Evolutionary conservation across 2,797 vertebrate genomes (phyloP).

Genomic region (Danionella dracula): DNA sequence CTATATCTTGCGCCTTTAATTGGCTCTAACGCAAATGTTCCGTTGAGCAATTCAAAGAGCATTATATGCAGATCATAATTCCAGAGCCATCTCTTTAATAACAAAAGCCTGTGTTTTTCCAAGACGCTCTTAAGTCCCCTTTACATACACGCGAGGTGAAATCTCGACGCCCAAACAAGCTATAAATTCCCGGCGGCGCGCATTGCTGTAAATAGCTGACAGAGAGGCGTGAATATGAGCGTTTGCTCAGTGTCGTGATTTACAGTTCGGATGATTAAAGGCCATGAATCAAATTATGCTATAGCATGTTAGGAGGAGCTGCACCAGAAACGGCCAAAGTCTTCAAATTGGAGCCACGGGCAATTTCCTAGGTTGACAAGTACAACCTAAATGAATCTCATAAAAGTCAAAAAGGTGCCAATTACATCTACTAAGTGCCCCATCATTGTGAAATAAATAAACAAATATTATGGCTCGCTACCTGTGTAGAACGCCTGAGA

Average conservation of each 20-base stretch:
- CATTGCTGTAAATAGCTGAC: conserved; percentile 43
- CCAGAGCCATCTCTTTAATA: conserved; percentile 41
- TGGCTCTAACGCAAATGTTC: background rate
- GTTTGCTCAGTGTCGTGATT: conserved; percentile 72
- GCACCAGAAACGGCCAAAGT: conserved; percentile 57
- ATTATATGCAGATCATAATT: conserved; percentile 27
- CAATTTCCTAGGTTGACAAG: conserved; percentile 75
- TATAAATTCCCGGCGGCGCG: conserved; percentile 29
- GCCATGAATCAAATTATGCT: conserved; percentile 70
- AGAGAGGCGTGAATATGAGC: conserved; percentile 63
- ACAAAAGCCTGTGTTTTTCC: conserved; percentile 55
- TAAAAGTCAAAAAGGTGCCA: conserved; percentile 83
- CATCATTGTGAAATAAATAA: conserved; percentile 67
- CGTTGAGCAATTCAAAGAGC: conserved; percentile 3
- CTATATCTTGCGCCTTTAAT: conserved; percentile 2
- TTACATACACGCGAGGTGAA: conserved; percentile 47
- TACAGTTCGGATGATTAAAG: conserved; percentile 72
- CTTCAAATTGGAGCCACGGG: conserved; percentile 62
- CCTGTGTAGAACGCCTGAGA: background rate
- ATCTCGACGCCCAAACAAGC: conserved; percentile 21
- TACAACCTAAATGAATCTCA: conserved; percentile 76
- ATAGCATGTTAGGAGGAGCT: conserved; percentile 69
- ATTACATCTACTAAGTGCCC: conserved; percentile 75
- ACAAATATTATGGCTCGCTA: conserved; percentile 48
- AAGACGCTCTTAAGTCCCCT: too few relatives aligned